Base-by-base conservation (phyloP, 1,140 invertebrate genomes). In the Ericerus pela region DNA sequence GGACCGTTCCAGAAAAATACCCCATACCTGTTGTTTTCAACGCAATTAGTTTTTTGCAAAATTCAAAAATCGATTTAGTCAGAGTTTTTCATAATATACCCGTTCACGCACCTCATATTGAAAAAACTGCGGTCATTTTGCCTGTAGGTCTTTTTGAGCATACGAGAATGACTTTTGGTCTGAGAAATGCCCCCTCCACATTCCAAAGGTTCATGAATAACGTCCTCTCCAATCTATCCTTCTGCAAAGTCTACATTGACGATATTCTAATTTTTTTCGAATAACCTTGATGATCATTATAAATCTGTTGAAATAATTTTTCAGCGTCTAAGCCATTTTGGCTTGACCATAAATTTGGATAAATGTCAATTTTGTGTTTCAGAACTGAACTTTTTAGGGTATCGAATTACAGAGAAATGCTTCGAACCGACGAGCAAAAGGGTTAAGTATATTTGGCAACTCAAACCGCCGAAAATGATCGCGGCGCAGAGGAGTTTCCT, bases 21-120 rank as follows among this genome's bases (percentile, higher is more conserved):
- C 75, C 18, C 3, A 53, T 53, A 3, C 43, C 31, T 10, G 5
- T 37, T 26, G 22, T 22, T n/a, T 14, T 12, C 24, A 29, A 53
- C 31, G 16, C 31, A n/a, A 29, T 43, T 16, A 62, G 69, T 53
- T 56, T 53, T 4, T 41, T 74, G 33, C 60, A 61, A 0, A 65
- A 61, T 2, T 56, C 63, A 11, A 60, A 58, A 18, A 65, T 65
- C 52, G 75, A 76, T 56, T 67, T 66, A 4, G 64, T 68, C 0
- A 51, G 77, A 3, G 75, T 77, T 65, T 76, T 71, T 60, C 68
- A 68, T 59, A 73, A 78, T 58, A 62, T 77, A 8, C 58, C 63
- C 4, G 63, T 78, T 1, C 63, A 69, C 3, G 51, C 58, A 24
- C 30, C 57, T 0, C 63, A 65, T 41, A 67, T 62, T 10, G 58